Evolutionary conservation across 2,888 invertebrate species (phyloP).

Genomic region (Aricia artaxerxes): DNA sequence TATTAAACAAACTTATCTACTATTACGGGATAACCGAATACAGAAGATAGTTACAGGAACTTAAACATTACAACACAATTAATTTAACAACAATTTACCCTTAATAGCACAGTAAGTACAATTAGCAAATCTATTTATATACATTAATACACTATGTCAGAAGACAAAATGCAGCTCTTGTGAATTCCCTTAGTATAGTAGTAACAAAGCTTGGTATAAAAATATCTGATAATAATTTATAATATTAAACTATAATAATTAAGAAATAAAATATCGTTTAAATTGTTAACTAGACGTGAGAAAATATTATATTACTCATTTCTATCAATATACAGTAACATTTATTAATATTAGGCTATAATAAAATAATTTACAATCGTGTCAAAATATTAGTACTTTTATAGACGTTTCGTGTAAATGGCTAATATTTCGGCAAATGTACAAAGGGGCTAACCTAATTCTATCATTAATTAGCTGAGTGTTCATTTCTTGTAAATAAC

Average conservation of each 20-base stretch:
- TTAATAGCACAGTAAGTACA: no score
- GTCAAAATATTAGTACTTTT: background rate
- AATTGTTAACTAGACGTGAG: background rate
- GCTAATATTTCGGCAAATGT: constrained; percentile 13
- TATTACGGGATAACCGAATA: no score
- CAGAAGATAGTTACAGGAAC: no score
- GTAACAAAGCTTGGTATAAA: no score
- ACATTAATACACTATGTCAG: no score
- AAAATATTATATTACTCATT: background rate
- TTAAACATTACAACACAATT: no score
- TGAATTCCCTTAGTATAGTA: no score
- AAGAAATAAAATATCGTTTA: background rate
- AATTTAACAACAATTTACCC: no score
- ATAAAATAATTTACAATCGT: background rate
- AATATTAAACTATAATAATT: background rate
- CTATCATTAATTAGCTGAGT: constrained; percentile 10
- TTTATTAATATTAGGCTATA: background rate
- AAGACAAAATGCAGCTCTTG: no score
- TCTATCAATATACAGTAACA: background rate
- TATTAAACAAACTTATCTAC: no score
- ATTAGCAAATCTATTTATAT: no score
- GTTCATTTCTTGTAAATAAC: constrained; percentile 3
- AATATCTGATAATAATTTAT: background rate
- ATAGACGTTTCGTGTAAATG: background rate
- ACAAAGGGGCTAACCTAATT: background rate